These are phyloP conservation scores for Scaptomyza reducta DNA, from an alignment of 2,888 invertebrate species.

Conservation along the genomic window DNA sequence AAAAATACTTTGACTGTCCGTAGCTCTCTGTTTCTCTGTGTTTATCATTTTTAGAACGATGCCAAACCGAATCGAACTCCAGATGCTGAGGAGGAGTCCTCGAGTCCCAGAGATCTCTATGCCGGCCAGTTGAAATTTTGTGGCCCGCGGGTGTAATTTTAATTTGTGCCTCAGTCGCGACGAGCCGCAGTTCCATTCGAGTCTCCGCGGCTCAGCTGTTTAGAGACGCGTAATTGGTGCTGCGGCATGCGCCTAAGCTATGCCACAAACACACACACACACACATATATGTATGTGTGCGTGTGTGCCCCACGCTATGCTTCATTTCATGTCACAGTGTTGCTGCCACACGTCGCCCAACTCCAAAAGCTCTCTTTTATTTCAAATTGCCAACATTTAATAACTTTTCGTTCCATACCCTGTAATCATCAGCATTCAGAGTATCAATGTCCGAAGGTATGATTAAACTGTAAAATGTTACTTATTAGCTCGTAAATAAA, in stretches of 20 bases:
- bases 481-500: not conserved
- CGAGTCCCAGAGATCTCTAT: slow-evolving; percentile 10
- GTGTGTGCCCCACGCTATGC: slow-evolving; percentile 54
- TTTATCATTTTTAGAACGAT: slow-evolving; percentile 46
- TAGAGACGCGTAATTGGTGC: slow-evolving; percentile 70
- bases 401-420: slow-evolving; percentile 63
- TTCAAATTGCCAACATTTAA: slow-evolving; percentile 59
- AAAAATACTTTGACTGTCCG: slow-evolving; percentile 22
- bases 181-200: slow-evolving; percentile 7
- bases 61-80: slow-evolving; percentile 6
- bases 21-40: slow-evolving; percentile 21
- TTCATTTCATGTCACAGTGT: slow-evolving; percentile 66
- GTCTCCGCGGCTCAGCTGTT: slow-evolving; percentile 65
- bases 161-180: slow-evolving; percentile 68
- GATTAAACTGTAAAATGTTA: not conserved
- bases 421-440: slow-evolving; percentile 8
- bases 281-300: not conserved
- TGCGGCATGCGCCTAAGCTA: slow-evolving; percentile 63
- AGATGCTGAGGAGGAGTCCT: not conserved
- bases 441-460: not conserved
- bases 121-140: slow-evolving; percentile 9
- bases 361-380: slow-evolving; percentile 4
- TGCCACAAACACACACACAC: not conserved
- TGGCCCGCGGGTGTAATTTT: slow-evolving; percentile 82
- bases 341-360: slow-evolving; percentile 51